Conservation (phyloP, 2,797 vertebrate species). For the Typhlichthys subterraneus region DNA sequence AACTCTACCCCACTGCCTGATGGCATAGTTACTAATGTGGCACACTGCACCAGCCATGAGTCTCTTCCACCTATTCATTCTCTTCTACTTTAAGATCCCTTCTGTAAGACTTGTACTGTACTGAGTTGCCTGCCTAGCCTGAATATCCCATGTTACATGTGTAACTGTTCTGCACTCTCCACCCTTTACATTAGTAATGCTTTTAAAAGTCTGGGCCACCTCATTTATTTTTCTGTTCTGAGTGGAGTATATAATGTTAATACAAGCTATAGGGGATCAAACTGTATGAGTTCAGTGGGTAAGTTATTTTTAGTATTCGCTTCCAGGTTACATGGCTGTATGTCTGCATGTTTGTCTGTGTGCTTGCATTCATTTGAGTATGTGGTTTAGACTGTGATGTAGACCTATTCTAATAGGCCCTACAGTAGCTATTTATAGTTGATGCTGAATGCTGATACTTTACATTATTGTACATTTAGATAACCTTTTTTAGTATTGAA, state of each 20-base stretch:
- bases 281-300: constrained; percentile 8
- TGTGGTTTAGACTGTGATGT: neutral
- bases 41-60: constrained; percentile 16
- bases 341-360: constrained; percentile 2
- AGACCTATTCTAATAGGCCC: too few relatives aligned
- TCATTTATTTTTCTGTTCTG: constrained; percentile 22
- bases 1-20: constrained; percentile 44
- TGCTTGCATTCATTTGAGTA: constrained; percentile 4
- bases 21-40: constrained; percentile 38
- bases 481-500: too few relatives aligned
- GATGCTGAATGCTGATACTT: too few relatives aligned
- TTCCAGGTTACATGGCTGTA: constrained; percentile 18
- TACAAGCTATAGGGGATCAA: neutral
- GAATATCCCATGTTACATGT: constrained; percentile 27
- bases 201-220: constrained; percentile 31
- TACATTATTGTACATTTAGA: too few relatives aligned
- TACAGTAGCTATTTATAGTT: too few relatives aligned
- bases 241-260: constrained; percentile 31
- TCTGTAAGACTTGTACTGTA: neutral
- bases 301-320: neutral
- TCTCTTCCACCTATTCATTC: constrained; percentile 5
- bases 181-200: constrained; percentile 44
- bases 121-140: constrained; percentile 1
- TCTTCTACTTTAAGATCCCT: neutral
- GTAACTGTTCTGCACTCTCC: constrained; percentile 21